These are phyloP conservation scores for Drosophila antonietae DNA, from an alignment of 2,888 invertebrate species.

Conservation along the genomic window DNA sequence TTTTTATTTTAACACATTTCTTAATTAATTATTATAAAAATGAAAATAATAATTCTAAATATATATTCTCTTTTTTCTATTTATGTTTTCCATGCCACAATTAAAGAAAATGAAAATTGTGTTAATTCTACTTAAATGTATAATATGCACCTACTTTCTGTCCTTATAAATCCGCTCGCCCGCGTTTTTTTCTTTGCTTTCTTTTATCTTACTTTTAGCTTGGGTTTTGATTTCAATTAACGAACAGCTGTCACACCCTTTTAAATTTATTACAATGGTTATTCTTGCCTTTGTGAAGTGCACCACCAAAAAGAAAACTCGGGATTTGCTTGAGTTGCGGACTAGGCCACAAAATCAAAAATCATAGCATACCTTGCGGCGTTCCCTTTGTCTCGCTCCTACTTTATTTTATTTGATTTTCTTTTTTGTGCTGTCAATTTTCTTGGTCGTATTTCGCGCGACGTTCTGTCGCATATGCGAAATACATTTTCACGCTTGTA, in stretches of 20 bases:
- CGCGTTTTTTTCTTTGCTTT: not conserved
- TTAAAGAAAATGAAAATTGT: not conserved
- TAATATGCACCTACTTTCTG: not conserved
- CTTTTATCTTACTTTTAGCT: not conserved
- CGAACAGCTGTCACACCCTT: constrained; percentile 7
- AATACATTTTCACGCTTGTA: constrained; percentile 75
- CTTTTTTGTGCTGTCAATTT: constrained; percentile 9
- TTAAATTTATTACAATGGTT: constrained; percentile 9
- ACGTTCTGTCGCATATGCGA: constrained; percentile 63
- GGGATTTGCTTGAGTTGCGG: constrained; percentile 16
- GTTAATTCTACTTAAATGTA: not conserved
- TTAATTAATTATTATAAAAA: too few relatives aligned
- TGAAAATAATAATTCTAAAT: too few relatives aligned
- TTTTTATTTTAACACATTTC: too few relatives aligned
- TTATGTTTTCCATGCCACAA: not conserved
- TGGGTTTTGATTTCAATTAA: constrained; percentile 19
- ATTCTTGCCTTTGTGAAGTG: constrained; percentile 4
- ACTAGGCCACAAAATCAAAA: constrained; percentile 28
- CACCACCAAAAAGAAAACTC: not conserved
- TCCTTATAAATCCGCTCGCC: not conserved
- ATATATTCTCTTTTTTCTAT: too few relatives aligned
- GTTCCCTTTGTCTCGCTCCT: not conserved
- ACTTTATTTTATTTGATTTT: constrained; percentile 8
- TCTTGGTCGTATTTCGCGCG: constrained; percentile 25
- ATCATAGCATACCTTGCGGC: constrained; percentile 69